Percentiles rank a stretch among this genome's conserved stretches.
phyloP scores from a whole-genome alignment of 2,888 invertebrate species.

The Hybos culiciformis region DNA sequence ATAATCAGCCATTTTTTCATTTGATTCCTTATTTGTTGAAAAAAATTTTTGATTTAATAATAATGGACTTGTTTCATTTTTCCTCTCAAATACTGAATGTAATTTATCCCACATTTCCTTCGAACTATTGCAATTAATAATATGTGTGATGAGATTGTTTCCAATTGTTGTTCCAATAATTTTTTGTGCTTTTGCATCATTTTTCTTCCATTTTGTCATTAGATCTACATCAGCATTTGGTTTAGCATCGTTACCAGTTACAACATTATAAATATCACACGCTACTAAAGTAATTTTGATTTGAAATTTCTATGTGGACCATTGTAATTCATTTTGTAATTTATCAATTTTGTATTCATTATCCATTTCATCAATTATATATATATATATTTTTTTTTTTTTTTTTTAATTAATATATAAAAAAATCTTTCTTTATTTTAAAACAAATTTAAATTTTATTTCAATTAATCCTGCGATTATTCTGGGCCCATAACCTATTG shows the following conservation, averaged over 20 bases:
- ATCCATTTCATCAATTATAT: no score
- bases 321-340: background rate
- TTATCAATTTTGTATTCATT: background rate
- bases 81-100: background rate
- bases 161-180: background rate
- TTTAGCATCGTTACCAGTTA: background rate
- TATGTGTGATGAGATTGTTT: background rate
- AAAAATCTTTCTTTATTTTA: no score
- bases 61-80: background rate
- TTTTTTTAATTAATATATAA: no score
- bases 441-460: no score
- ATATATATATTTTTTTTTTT: no score
- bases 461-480: no score
- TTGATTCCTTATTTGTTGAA: background rate
- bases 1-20: background rate
- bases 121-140: background rate
- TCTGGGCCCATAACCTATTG: no score
- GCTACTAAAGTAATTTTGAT: background rate
- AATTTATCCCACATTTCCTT: background rate
- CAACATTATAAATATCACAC: background rate
- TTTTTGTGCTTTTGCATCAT: background rate
- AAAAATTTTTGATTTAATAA: background rate
- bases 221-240: background rate
- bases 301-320: background rate
- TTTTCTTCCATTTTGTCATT: background rate